Evolutionary conservation across 2,113 vertebrate genomes (phyloP), one percentile per base, ranked within the genome.

Genomic region (Corapipo altera): DNA sequence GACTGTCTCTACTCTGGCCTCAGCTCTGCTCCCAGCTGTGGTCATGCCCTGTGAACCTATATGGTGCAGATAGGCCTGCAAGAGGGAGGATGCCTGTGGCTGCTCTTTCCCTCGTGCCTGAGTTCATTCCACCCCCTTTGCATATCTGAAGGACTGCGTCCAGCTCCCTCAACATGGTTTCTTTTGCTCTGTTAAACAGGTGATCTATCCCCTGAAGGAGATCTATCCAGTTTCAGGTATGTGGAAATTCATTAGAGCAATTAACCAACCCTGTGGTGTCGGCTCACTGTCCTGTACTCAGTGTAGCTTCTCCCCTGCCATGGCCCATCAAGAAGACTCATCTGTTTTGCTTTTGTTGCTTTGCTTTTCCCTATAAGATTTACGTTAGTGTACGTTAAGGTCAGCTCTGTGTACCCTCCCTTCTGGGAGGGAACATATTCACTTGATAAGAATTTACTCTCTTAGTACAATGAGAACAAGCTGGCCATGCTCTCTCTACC

Each of bases 141-240:
- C 4, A 3, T 55, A 71, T 87, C 30, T 43, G 37, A 32, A 66
- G 39, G 23, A 30, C 28, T 24, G 14, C 71, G 46, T 81, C 13
- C 52, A 22, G 20, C 33, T 87, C 19, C 33, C 32, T 88, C 59
- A 55, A 97, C 24, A 3, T 65, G 46, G 17, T 82, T 85, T 91
- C 32, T 96, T 87, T 61, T 94, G 35, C 86, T 93, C 84, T 37
- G 51, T 97, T 95, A 41, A 96, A 87, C 97, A 99, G 99, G 98
- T 99, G 62, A 99, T 99, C 76, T 99, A 99, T 87, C 99, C 99
- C 16, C 91, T 99, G 95, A 99, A 99, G 96, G 98, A 99, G 85
- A 98, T 99, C 93, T 99, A 99, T 97, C 99, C 99, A 13, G 98
- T 93, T 92, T 98, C 98, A 98, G 99, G 99, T 99, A 97, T 73